These are phyloP conservation scores for Galendromus occidentalis DNA, from an alignment of 1,140 invertebrate species.

Conservation along the genomic window DNA sequence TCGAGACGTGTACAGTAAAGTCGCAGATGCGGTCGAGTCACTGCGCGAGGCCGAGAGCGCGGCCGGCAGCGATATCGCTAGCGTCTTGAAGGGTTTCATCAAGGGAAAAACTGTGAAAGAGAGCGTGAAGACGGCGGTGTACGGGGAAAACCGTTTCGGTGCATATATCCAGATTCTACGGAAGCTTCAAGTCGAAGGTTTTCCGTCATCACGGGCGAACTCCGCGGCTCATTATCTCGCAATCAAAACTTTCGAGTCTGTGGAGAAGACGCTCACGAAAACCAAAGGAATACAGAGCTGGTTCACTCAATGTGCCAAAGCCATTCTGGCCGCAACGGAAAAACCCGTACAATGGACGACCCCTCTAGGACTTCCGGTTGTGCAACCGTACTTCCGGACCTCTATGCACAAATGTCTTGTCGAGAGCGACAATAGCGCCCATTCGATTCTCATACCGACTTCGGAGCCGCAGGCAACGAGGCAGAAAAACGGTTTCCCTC, in stretches of 20 bases:
- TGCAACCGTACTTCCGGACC: slow-evolving; percentile 58
- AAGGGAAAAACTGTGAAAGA: slow-evolving; percentile 93
- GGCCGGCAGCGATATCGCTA: slow-evolving; percentile 43
- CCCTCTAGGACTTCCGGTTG: slow-evolving; percentile 73
- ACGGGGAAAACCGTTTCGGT: slow-evolving; percentile 88
- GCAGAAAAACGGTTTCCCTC: slow-evolving; percentile 93
- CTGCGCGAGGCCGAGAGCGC: slow-evolving; percentile 48
- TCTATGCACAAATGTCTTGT: neutral
- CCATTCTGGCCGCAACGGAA: slow-evolving; percentile 47
- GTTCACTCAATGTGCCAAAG: slow-evolving; percentile 69
- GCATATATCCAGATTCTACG: slow-evolving; percentile 73
- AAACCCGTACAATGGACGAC: slow-evolving; percentile 83
- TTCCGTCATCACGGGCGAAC: slow-evolving; percentile 58
- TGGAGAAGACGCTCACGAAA: slow-evolving; percentile 80
- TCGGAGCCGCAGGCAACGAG: slow-evolving; percentile 58
- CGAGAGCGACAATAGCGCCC: neutral
- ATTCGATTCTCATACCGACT: too few relatives aligned
- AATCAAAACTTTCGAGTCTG: slow-evolving; percentile 61
- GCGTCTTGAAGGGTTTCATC: slow-evolving; percentile 55
- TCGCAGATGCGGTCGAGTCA: slow-evolving; percentile 67
- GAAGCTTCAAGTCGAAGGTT: slow-evolving; percentile 70
- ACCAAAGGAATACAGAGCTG: slow-evolving; percentile 87
- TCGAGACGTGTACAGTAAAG: slow-evolving; percentile 79
- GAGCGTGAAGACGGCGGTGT: slow-evolving; percentile 98
- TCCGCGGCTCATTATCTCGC: slow-evolving; percentile 59